Evolutionary conservation across 2,113 vertebrate genomes (phyloP).

Genomic region (Morone chrysops): DNA sequence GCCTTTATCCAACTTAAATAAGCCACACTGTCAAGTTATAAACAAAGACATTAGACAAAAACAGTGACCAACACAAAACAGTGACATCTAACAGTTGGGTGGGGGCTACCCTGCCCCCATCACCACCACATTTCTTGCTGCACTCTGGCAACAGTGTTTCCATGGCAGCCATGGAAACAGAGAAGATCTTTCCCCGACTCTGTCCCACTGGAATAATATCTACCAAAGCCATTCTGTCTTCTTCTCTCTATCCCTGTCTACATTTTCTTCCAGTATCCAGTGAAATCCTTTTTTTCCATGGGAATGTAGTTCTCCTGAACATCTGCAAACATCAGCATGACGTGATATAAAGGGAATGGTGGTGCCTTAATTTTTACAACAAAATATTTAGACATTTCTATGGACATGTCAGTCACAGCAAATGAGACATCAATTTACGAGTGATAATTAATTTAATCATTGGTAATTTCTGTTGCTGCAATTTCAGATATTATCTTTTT

Average conservation of each 20-base stretch:
- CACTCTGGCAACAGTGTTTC: constrained; percentile 67
- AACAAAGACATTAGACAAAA: not conserved
- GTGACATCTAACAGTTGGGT: constrained; percentile 36
- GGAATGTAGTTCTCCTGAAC: not conserved
- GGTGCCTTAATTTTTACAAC: not conserved
- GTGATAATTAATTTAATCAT: not conserved
- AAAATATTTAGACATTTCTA: constrained; percentile 9
- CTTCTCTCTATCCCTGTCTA: constrained; percentile 22
- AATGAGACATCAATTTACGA: constrained; percentile 5
- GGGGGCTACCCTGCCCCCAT: constrained; percentile 38
- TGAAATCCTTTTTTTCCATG: constrained; percentile 20
- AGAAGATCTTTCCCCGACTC: constrained; percentile 39
- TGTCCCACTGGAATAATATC: constrained; percentile 68
- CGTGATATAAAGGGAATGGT: not conserved
- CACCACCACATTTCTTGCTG: constrained; percentile 46
- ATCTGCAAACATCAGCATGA: not conserved
- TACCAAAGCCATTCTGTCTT: constrained; percentile 58
- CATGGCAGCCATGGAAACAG: constrained; percentile 74
- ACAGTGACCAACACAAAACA: not conserved
- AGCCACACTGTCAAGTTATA: constrained; percentile 3
- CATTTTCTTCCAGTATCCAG: constrained; percentile 12
- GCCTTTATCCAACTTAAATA: constrained; percentile 10
- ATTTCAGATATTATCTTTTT: not conserved
- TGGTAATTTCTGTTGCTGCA: not conserved
- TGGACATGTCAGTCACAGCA: not conserved